A percentile compares a stretch with the other conserved stretches of the same genome.
Evolutionary conservation across 1,140 invertebrate species (phyloP).

Genomic region (Delia radicum): DNA sequence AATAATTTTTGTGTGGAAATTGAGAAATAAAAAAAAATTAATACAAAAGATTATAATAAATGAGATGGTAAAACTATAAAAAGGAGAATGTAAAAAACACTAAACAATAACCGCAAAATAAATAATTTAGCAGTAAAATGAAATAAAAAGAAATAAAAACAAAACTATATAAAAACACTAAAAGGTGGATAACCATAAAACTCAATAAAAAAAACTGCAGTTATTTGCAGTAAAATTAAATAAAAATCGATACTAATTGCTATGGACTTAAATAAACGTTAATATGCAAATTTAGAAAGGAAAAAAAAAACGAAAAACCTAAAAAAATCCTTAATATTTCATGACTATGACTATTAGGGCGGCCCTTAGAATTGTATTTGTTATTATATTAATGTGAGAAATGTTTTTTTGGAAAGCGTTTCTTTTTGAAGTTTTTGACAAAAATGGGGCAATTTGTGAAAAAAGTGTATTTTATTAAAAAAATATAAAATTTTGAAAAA

Average conservation of each 20-base stretch:
- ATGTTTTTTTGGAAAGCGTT: no score
- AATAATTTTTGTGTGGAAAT: conserved; percentile 2
- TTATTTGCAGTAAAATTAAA: neutral
- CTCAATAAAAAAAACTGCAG: neutral
- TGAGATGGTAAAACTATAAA: neutral
- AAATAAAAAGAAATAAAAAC: neutral
- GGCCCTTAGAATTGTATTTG: no score
- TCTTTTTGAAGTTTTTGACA: no score
- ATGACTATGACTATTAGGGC: no score
- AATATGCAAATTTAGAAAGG: neutral
- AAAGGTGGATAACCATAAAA: neutral
- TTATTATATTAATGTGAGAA: no score
- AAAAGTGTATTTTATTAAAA: no score
- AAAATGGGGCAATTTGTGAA: no score
- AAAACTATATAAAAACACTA: no score
- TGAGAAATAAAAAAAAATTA: neutral
- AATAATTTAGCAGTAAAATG: neutral
- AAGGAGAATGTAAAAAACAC: neutral
- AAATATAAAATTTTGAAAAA: no score
- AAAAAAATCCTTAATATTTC: neutral
- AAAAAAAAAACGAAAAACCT: neutral
- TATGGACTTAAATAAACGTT: no score
- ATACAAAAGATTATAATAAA: neutral
- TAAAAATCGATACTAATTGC: neutral
- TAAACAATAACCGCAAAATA: neutral